Evolutionary conservation across 92 coral and sea anemone genomes (phyloP), one percentile per base, ranked within the genome.

Genomic region (Porites divaricata): DNA sequence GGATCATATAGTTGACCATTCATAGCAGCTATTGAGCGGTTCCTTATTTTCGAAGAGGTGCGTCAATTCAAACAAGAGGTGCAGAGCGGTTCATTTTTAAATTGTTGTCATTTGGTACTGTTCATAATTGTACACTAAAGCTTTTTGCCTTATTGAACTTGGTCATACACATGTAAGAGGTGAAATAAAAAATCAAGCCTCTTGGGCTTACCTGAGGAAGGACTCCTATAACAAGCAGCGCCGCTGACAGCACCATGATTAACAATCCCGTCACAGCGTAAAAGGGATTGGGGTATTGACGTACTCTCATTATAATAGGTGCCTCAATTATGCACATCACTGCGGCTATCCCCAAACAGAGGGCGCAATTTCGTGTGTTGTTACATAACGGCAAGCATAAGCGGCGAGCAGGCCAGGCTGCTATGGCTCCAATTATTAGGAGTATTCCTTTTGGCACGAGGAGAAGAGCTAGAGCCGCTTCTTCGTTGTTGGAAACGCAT

Each of bases 391-490:
- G 88, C 5, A 84, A 53, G 67, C 76, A 84, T 51, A 84, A 45
- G 20, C 67, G 81, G 28, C 88, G 88, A 7, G 88, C 81, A 28
- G 88, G 81, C 88, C 88, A 84, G 81, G 81, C 82, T 75, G 82
- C 88, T 75, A 84, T 26, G 50, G 76, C 21, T n/a, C 88, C 88
- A 57, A 75, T 75, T 63, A 84, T 13, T 1, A 84, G 82, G 8
- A 84, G 82, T n/a, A 84, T 20, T 68, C 75, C 81, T 62, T 84
- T 84, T 16, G 88, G 88, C 11, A 84, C 24, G 20, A 84, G 63
- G 1, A 84, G 82, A 35, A 84, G 67, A 20, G 88, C 82, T 82
- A 84, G 75, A 9, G 88, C 88, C 1, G 54, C 81, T 24, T 48
- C 75, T 23, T 84, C 81, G 68, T 84, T 35, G 67, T 84, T 71